phyloP scores from a whole-genome alignment of 2,888 invertebrate species.

The Gymnocheta viridis region DNA sequence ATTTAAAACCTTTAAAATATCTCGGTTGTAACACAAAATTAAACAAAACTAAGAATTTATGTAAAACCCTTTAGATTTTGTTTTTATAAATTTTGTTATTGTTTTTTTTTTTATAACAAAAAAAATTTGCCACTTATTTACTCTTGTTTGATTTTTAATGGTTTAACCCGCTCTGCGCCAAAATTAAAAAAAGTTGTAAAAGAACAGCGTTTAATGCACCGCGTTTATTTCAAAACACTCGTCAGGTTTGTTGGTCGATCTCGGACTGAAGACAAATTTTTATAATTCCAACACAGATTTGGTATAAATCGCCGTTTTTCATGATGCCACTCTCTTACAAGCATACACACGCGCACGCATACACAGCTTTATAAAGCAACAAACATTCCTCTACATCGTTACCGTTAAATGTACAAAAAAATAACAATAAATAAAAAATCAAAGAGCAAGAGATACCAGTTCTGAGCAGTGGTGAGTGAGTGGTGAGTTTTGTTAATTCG shows the following conservation, averaged over 20 bases:
- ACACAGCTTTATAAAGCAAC: slow-evolving; percentile 31
- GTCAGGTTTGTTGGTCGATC: slow-evolving; percentile 80
- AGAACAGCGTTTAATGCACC: slow-evolving; percentile 69
- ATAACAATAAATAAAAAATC: neutral
- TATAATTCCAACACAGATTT: slow-evolving; percentile 61
- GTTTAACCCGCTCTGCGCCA: slow-evolving; percentile 68
- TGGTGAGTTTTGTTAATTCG: slow-evolving; percentile 34
- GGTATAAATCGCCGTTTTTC: slow-evolving; percentile 44
- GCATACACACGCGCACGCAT: neutral
- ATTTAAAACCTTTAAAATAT: slow-evolving; percentile 1
- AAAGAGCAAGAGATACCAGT: neutral
- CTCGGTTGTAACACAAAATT: neutral
- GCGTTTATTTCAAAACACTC: slow-evolving; percentile 77
- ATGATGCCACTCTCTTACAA: neutral
- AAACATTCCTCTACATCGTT: slow-evolving; percentile 58
- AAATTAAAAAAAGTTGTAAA: slow-evolving; percentile 49
- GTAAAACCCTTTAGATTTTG: slow-evolving; percentile 23
- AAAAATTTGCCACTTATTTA: slow-evolving; percentile 35
- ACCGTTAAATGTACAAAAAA: slow-evolving; percentile 39
- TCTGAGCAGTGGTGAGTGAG: neutral
- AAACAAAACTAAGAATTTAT: neutral
- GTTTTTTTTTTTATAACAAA: neutral
- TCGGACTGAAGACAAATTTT: slow-evolving; percentile 75
- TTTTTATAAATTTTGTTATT: slow-evolving; percentile 1
- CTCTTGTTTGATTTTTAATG: slow-evolving; percentile 37